Evolutionary conservation across 2,888 invertebrate genomes (phyloP).

Genomic region (Boloria selene): DNA sequence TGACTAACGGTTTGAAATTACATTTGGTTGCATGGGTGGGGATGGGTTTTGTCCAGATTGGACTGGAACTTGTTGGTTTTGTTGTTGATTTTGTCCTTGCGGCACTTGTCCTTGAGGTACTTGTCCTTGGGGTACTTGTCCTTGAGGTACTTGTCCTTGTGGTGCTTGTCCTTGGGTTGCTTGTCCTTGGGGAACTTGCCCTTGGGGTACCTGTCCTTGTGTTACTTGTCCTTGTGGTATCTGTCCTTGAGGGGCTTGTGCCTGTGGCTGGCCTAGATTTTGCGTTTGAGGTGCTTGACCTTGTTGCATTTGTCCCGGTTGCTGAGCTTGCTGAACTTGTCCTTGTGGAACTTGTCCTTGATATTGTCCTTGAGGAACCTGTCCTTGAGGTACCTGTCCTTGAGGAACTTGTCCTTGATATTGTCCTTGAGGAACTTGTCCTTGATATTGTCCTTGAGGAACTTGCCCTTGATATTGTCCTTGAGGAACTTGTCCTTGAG

Average conservation of each 20-base stretch:
- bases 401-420: constrained; percentile 26
- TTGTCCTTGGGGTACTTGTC: not conserved
- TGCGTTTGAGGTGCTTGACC: constrained; percentile 25
- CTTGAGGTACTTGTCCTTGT: not conserved
- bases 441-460: constrained; percentile 27
- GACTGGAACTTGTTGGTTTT: constrained; percentile 15
- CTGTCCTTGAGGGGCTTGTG: constrained; percentile 19
- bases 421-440: constrained; percentile 28
- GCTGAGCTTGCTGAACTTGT: no score
- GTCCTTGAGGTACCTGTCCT: constrained; percentile 26
- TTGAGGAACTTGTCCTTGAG: constrained; percentile 27
- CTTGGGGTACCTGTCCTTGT: constrained; percentile 44
- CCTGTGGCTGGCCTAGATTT: constrained; percentile 4
- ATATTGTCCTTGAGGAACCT: constrained; percentile 25
- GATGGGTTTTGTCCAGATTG: constrained; percentile 25
- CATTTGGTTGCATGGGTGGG: not conserved
- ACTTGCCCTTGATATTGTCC: constrained; percentile 36
- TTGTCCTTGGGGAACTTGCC: constrained; percentile 32
- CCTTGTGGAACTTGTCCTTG: constrained; percentile 18
- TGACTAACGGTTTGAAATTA: constrained; percentile 2
- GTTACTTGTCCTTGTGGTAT: constrained; percentile 41
- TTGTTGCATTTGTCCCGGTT: constrained; percentile 28
- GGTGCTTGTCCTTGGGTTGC: not conserved
- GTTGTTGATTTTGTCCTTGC: no score
- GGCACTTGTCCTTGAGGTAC: no score